Conservation (phyloP, 1,140 invertebrate genomes). For the Neodiprion fabricii region DNA sequence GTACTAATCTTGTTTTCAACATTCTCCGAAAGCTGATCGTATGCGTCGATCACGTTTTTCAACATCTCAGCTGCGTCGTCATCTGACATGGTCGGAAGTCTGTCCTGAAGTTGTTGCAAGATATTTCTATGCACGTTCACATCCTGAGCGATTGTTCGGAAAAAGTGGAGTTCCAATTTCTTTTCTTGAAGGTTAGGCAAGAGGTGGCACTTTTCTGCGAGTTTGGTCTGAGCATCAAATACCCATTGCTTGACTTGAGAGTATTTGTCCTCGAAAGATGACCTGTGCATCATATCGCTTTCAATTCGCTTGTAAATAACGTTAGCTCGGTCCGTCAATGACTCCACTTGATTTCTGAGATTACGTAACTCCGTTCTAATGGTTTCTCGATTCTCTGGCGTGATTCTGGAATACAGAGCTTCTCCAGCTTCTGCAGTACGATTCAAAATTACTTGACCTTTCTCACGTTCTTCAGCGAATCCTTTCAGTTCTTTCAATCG, state of each 20-base stretch:
- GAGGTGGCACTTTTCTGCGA: conserved; percentile 71
- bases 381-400: conserved; percentile 82
- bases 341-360: conserved; percentile 83
- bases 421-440: conserved; percentile 86
- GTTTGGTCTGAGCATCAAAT: conserved; percentile 73
- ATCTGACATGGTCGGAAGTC: conserved; percentile 76
- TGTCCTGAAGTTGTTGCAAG: conserved; percentile 78
- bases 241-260: conserved; percentile 84
- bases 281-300: conserved; percentile 83
- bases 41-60: conserved; percentile 71
- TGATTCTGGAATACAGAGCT: conserved; percentile 84
- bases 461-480: conserved; percentile 77
- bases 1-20: conserved; percentile 71
- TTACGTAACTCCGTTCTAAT: conserved; percentile 83
- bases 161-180: conserved; percentile 80
- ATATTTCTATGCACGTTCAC: conserved; percentile 81
- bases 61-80: conserved; percentile 76
- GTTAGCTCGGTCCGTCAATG: conserved; percentile 83
- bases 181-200: conserved; percentile 83
- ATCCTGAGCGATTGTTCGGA: conserved; percentile 80
- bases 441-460: conserved; percentile 79
- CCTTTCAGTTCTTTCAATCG: conserved; percentile 78
- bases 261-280: conserved; percentile 90
- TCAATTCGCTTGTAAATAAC: conserved; percentile 86
- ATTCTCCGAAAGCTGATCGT: conserved; percentile 71